Evolutionary conservation across 2,797 vertebrate species (phyloP), one percentile per base, ranked within the genome.

Genomic region (Buceros bicornis): DNA sequence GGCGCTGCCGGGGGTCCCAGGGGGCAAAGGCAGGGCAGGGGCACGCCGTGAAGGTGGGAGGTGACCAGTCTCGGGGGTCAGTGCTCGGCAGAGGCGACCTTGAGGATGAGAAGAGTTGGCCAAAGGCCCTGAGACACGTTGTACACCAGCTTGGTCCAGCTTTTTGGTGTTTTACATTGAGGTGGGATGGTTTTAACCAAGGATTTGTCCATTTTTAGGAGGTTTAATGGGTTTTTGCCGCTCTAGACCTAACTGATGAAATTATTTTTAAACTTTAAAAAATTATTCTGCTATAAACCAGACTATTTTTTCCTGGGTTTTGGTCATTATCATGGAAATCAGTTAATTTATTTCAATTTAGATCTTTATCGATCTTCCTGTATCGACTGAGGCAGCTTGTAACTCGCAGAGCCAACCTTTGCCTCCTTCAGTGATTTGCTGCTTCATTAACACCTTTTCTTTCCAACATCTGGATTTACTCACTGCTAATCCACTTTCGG

Each of bases 41-140:
- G 51, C 42, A 25, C 4, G 0, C 16, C 0, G 1, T 4, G 5
- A 57, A 43, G 58, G 5, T 8, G 56, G 11, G 26, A 17, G 21
- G 24, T 3, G 33, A 15, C 4, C 0, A 1, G 20, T 58, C 50
- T 8, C 8, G 3, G 5, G 1, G 11, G 43, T 25, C 10, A 0
- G 12, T 0, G 1, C 5, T 18, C 0, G 5, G 73, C 53, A 21
- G 37, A 3, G 33, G 37, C 24, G 45, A 35, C 31, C 56, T 80
- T 73, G 87, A 6, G 16, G 35, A 69, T 14, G 4, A 56, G 28
- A 29, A 33, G 67, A 64, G 21, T 35, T 8, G 69, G 29, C 14
- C 31, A 50, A 67, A 58, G 13, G 2, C 2, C 24, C 24, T 7
- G 65, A 57, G 26, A 31, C 11, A 5, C 2, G 0, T 29, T 16